These are phyloP conservation scores for Agelaius phoeniceus DNA, from an alignment of 2,113 vertebrate species.

Conservation along the genomic window DNA sequence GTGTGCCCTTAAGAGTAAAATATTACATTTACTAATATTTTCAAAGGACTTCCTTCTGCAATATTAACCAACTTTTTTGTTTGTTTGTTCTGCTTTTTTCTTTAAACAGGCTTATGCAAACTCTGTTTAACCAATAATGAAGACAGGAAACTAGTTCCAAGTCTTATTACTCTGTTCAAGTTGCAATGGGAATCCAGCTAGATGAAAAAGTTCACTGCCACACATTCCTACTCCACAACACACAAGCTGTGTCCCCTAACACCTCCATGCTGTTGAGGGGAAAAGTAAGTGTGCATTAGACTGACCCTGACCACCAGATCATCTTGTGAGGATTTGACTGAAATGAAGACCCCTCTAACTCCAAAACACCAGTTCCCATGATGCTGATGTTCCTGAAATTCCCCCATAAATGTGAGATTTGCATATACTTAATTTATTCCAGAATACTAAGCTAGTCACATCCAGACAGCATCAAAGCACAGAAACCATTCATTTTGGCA, in stretches of 20 bases:
- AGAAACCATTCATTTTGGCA: not conserved
- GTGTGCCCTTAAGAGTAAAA: not conserved
- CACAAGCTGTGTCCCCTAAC: not conserved
- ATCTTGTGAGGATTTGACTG: not conserved
- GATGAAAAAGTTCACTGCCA: not conserved
- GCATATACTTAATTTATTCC: not conserved
- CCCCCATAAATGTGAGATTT: not conserved
- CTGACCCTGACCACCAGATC: not conserved
- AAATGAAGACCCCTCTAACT: not conserved
- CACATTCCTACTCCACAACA: not conserved
- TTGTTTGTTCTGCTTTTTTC: not conserved
- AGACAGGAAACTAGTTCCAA: not conserved
- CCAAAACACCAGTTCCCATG: not conserved
- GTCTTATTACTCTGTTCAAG: not conserved
- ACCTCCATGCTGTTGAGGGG: not conserved
- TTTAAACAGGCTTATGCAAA: not conserved
- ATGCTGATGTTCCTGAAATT: not conserved
- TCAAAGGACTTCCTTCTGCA: not conserved
- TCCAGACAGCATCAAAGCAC: not conserved
- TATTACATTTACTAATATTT: not conserved
- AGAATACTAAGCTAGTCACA: not conserved
- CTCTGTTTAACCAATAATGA: not conserved
- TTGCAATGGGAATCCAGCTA: not conserved
- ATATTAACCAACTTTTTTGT: not conserved
- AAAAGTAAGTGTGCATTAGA: not conserved